Base-by-base conservation (phyloP, 37 sponge, comb jelly and placozoan genomes). In the Tethya wilhelma region DNA sequence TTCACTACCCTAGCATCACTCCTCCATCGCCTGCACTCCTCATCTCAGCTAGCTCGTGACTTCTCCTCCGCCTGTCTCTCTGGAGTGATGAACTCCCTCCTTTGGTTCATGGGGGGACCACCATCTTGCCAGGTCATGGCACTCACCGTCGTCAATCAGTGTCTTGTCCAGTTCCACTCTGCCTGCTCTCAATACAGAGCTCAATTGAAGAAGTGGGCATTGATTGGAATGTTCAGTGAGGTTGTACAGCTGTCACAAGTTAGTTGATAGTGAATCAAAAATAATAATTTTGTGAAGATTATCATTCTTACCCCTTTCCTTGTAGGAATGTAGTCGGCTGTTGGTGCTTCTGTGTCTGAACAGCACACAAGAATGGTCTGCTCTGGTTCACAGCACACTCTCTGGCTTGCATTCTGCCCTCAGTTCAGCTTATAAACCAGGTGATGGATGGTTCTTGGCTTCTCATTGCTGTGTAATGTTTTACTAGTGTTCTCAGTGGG, bases 141-240 rank as follows among this genome's bases (percentile, higher is more conserved):
- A 6, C 42, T 82, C 37, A 53, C 28, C 0, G 40, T n/a, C 17
- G 56, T 63, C 14, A 55, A 74, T 19, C 44, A 34, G 14, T n/a
- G 36, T 56, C 45, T 62, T 14, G 64, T 58, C 64, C 56, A 55
- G 56, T 82, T 62, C 66, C 37, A 65, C 23, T 29, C 39, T 8
- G 22, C 43, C 41, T 42, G 55, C 39, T 17, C 44, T 2, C 74
- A 60, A 8, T 36, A 66, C 41, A 63, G 55, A 53, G 8, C 32
- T 55, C 33, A n/a, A 26, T 60, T 79, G 41, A 67, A 44, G 42
- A 69, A 49, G 57, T 81, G 82, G 71, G 73, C 62, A 43, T 17
- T 37, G 53, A 30, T 45, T 44, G 60, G 59, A 7, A 8, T 81
- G 22, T 71, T 81, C 34, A 2, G 17, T 0, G 22, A 17, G 32